Evolutionary conservation across 2,888 invertebrate genomes (phyloP), one percentile per base, ranked within the genome.

Genomic region (Sialis lutaria): DNA sequence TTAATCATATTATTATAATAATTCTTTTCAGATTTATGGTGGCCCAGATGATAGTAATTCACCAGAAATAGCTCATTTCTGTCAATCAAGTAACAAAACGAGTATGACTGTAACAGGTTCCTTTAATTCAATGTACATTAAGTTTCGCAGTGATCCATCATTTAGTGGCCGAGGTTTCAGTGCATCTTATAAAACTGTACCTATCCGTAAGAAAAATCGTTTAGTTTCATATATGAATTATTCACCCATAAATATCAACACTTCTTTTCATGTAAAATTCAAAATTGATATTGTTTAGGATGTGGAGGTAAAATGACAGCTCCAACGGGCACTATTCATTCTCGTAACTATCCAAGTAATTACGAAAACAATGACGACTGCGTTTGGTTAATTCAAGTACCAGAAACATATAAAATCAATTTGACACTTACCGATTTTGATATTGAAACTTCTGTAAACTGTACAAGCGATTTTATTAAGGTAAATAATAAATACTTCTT

Each of bases 291-390:
- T 22, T 22, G 4, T 22, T 12, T 66, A 69, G 79, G 71, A 46
- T 95, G 93, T 60, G 93, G 93, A 2, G 91, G 91, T 1, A 63
- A 56, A 48, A 72, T 82, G 50, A 64, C 63, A 1, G 61, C 78
- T 0, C 63, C 67, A 1, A 66, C 67, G 5, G 92, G 91, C 1
- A 59, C 64, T 0, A 77, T 95, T 49, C 71, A 76, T 55, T 88
- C 91, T 0, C 78, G 82, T 7, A 85, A 89, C 58, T 95, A 86
- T 64, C 95, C 95, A 0, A 63, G 73, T 47, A 78, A 80, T 56
- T 93, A 91, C 65, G 82, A 82, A 1, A 63, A 67, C 42, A 73
- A 77, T 55, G 70, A 80, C 48, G 74, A 82, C 51, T 95, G 95
- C 58, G 73, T 75, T 46, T 95, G 90, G 88, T 61, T 71, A 8